Conservation (phyloP, 2,888 invertebrate genomes). For the Silvanus unidentatus region DNA sequence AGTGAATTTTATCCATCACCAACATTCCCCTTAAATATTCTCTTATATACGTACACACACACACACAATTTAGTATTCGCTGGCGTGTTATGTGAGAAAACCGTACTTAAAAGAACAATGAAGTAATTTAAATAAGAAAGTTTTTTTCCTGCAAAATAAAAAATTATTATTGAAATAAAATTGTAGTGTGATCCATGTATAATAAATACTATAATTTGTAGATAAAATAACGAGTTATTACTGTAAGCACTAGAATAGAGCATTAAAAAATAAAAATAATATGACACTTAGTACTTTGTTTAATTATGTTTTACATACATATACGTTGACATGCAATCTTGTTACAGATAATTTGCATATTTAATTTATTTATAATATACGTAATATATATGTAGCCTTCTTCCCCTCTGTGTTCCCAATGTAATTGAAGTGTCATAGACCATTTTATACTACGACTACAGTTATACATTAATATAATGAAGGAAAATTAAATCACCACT, state of each 20-base stretch:
- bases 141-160: constrained; percentile 17
- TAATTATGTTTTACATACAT: constrained; percentile 27
- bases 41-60: too few relatives aligned
- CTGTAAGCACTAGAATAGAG: constrained; percentile 42
- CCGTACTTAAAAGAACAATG: constrained; percentile 21
- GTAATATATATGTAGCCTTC: too few relatives aligned
- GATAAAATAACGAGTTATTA: constrained; percentile 41
- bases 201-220: constrained; percentile 40
- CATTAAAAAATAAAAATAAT: constrained; percentile 40
- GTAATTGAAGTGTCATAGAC: too few relatives aligned
- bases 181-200: constrained; percentile 44
- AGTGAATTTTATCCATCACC: too few relatives aligned
- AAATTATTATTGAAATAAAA: constrained; percentile 19
- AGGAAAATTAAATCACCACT: not conserved
- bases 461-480: not conserved
- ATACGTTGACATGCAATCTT: constrained; percentile 13
- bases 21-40: too few relatives aligned
- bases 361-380: too few relatives aligned
- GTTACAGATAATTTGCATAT: not conserved
- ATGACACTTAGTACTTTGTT: constrained; percentile 37
- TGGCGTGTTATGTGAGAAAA: constrained; percentile 1
- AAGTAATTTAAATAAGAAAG: constrained; percentile 1
- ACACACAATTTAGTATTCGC: too few relatives aligned
- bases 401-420: too few relatives aligned
- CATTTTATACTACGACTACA: too few relatives aligned